A percentile compares a stretch with the other conserved stretches of the same genome.
Evolutionary conservation across 53 echinoderm and acorn worm species (phyloP).

Genomic region (Zoroaster sp.): DNA sequence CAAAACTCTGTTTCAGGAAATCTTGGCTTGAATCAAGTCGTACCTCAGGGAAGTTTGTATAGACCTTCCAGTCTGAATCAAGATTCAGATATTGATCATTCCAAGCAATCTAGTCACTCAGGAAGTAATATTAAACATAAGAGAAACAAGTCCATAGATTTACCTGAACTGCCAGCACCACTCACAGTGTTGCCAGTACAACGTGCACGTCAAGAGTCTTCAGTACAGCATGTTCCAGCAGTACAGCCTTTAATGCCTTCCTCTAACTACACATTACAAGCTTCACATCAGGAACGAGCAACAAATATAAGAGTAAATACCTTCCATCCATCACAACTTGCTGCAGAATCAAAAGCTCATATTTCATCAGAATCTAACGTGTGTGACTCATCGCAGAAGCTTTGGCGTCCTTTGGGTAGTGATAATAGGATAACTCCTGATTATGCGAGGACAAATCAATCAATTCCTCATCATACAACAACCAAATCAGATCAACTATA

Average conservation of each 20-base stretch:
- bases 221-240: slow-evolving; percentile 1
- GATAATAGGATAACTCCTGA: background rate
- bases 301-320: background rate
- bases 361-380: background rate
- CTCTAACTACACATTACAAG: slow-evolving; percentile 12
- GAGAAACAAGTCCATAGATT: background rate
- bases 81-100: slow-evolving; percentile 24
- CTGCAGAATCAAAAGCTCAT: background rate
- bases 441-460: background rate
- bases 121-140: slow-evolving; percentile 3
- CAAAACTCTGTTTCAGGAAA: background rate
- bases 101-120: slow-evolving; percentile 43
- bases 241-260: slow-evolving; percentile 44
- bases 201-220: background rate
- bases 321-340: background rate
- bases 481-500: background rate
- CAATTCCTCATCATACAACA: background rate
- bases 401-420: slow-evolving; percentile 32
- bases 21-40: background rate
- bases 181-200: slow-evolving; percentile 2
- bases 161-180: slow-evolving; percentile 34
- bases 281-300: background rate
- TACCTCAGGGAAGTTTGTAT: slow-evolving; percentile 26
- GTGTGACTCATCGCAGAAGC: slow-evolving; percentile 4
- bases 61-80: background rate